Evolutionary conservation across 1,140 invertebrate genomes (phyloP), one percentile per base, ranked within the genome.

Genomic region (Eurytemora carolleeae): DNA sequence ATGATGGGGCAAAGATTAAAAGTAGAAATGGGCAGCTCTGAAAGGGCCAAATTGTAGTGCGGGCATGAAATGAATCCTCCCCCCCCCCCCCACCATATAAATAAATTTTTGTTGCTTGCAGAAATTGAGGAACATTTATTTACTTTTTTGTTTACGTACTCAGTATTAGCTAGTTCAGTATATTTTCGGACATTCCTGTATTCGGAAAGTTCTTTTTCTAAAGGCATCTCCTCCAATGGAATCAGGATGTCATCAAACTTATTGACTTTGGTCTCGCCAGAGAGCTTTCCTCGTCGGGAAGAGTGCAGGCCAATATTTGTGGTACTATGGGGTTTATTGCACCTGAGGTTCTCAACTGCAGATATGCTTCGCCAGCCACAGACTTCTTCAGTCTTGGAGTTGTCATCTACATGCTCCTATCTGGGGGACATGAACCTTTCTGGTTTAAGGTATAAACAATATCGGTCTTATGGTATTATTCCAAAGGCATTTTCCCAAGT

Each of bases 381-480:
- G 91, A 95, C 68, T 91, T 95, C 85, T 96, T 90, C 91, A 84
- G 82, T 63, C 76, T 94, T 15, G 90, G 90, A 20, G 88, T 95
- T 53, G 87, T 94, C 61, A 89, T 87, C 69, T 95, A 93, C 69
- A 84, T 92, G 59, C 73, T 94, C 87, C 18, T 61, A 31, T 61
- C 59, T n/a, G 59, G 59, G 2, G 59, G 59, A 1, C 21, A 44
- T 3, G 53, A 31, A 21, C 59, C 59, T 2, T 61, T 61, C 59
- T 61, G 59, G 59, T 31, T 20, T 20, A 53, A 53, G 1, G 22
- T n/a, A n/a, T n/a, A n/a, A n/a, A n/a, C n/a, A n/a, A n/a, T n/a
- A n/a, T n/a, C n/a, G n/a, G n/a, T n/a, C n/a, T n/a, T n/a, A n/a
- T n/a, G n/a, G n/a, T n/a, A n/a, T n/a, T n/a, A n/a, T n/a, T n/a